A percentile compares a stretch with the other conserved stretches of the same genome.
These are phyloP conservation scores for Zaprionus gabonicus DNA, from an alignment of 1,140 invertebrate genomes.

Conservation along the genomic window DNA sequence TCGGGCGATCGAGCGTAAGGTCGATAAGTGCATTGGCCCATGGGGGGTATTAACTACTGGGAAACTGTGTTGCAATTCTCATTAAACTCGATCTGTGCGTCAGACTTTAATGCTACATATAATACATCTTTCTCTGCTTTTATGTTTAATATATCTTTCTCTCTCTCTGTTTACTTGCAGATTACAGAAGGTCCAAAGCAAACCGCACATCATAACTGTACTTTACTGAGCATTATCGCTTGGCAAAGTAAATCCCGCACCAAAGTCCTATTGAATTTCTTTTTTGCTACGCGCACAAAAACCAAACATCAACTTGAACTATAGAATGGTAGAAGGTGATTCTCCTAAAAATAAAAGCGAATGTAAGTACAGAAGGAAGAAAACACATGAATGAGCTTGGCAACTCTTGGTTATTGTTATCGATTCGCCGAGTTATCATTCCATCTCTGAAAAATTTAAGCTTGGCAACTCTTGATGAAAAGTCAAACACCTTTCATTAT, in stretches of 20 bases:
- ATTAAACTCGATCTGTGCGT: background rate
- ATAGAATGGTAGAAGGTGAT: slow-evolving; percentile 93
- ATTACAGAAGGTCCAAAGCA: slow-evolving; percentile 50
- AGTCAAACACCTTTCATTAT: too few relatives aligned
- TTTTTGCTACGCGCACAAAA: slow-evolving; percentile 82
- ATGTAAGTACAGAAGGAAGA: slow-evolving; percentile 85
- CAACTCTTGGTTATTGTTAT: background rate
- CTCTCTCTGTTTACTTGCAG: slow-evolving; percentile 48
- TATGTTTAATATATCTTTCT: background rate
- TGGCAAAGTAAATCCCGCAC: slow-evolving; percentile 38
- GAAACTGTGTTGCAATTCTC: background rate
- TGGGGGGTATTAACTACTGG: background rate
- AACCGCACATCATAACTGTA: slow-evolving; percentile 40
- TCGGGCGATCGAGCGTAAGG: slow-evolving; percentile 26
- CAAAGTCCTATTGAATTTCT: slow-evolving; percentile 45
- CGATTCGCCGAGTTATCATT: too few relatives aligned
- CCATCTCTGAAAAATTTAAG: too few relatives aligned
- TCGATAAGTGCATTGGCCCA: slow-evolving; percentile 19
- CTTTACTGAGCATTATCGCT: slow-evolving; percentile 58
- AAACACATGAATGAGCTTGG: background rate
- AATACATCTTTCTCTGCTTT: background rate
- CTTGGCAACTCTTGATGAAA: too few relatives aligned
- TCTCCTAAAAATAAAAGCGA: slow-evolving; percentile 89
- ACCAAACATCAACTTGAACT: slow-evolving; percentile 84
- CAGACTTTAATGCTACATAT: background rate